These are phyloP conservation scores for Ceuthmochares aereus DNA, from an alignment of 2,113 vertebrate genomes.

Conservation along the genomic window DNA sequence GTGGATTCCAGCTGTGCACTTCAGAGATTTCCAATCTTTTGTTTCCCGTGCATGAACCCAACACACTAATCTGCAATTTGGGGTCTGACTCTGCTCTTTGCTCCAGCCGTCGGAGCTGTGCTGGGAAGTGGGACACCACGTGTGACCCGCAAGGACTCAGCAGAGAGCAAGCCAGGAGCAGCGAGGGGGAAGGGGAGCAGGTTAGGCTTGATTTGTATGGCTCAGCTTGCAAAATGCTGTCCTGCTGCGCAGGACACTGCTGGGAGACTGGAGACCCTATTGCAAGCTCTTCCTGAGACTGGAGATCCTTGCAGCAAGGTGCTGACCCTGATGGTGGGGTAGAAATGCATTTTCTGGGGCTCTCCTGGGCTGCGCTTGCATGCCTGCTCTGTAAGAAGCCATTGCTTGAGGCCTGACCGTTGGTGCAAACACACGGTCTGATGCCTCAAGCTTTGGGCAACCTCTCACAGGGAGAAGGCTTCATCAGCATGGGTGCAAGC, in stretches of 20 bases:
- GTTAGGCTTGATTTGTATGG: background rate
- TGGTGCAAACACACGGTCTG: background rate
- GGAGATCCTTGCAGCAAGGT: background rate
- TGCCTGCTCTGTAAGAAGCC: background rate
- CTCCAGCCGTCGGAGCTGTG: constrained; percentile 36
- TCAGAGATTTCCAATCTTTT: constrained; percentile 69
- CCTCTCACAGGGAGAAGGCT: background rate
- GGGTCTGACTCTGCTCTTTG: constrained; percentile 59
- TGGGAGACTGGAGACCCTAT: background rate
- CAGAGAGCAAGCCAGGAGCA: constrained; percentile 34
- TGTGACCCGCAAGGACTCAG: constrained; percentile 26
- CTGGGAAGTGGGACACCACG: constrained; percentile 46
- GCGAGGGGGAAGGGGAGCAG: constrained; percentile 53
- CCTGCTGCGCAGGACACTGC: rapidly evolving
- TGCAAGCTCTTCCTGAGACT: background rate
- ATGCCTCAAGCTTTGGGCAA: background rate
- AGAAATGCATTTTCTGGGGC: background rate
- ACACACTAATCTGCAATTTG: constrained; percentile 38
- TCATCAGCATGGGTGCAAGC: rapidly evolving
- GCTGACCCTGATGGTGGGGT: background rate
- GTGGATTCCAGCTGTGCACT: constrained; percentile 69
- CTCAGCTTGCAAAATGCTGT: background rate
- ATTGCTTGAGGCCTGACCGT: background rate
- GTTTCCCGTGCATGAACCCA: constrained; percentile 63
- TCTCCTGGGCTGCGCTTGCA: background rate